These are phyloP conservation scores for Lithophane semibrunnea DNA, from an alignment of 2,888 invertebrate species.

Conservation along the genomic window DNA sequence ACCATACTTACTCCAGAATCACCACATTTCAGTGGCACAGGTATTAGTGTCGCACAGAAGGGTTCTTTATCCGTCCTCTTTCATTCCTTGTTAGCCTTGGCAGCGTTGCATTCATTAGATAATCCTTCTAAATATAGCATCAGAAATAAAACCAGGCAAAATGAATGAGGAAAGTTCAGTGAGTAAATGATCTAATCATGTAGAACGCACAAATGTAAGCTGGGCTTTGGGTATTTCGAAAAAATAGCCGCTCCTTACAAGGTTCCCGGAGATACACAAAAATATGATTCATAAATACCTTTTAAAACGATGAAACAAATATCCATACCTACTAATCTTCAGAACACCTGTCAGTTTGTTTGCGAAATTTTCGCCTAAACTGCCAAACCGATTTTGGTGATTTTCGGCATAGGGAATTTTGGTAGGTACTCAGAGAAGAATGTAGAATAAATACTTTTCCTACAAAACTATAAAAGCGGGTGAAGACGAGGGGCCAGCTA, in stretches of 20 bases:
- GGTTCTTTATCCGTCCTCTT: not conserved
- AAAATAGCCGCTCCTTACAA: conserved; percentile 42
- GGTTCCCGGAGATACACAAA: conserved; percentile 57
- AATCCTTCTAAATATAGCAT: not conserved
- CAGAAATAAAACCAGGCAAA: not conserved
- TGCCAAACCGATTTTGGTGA: not conserved
- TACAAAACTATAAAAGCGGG: too few species aligned
- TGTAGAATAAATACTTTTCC: not conserved
- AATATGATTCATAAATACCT: conserved; percentile 65
- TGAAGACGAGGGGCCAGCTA: not conserved
- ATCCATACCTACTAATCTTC: not conserved
- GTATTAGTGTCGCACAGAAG: not conserved
- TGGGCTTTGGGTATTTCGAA: conserved; percentile 40
- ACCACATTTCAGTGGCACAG: not conserved
- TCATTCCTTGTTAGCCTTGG: not conserved
- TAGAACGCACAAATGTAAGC: conserved; percentile 9
- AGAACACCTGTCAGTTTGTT: conserved; percentile 5
- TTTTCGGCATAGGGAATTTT: not conserved
- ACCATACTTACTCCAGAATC: not conserved
- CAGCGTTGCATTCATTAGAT: not conserved
- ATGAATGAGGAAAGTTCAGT: conserved; percentile 7
- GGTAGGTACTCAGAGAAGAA: not conserved
- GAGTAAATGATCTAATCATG: conserved; percentile 13
- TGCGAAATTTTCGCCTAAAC: not conserved
- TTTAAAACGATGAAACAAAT: conserved; percentile 68